phyloP scores from a whole-genome alignment of 2,113 vertebrate genomes.

The Neolamprologus longior region DNA sequence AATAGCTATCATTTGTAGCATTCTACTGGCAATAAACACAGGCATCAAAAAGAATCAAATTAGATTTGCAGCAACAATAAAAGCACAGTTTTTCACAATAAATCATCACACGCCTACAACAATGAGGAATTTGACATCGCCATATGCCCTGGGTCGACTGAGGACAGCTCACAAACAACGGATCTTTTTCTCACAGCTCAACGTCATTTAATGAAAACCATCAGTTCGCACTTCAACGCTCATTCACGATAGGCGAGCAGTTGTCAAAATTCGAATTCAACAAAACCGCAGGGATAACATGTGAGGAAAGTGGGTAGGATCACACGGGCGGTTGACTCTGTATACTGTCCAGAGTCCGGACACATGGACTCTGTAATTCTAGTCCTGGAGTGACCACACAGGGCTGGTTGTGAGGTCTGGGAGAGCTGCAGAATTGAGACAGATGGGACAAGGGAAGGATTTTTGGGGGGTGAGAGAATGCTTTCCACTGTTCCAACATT shows the following conservation, averaged over 20 bases:
- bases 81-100: slow-evolving; percentile 7
- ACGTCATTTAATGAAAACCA: slow-evolving; percentile 6
- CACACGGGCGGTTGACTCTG: slow-evolving; percentile 10
- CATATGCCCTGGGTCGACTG: background rate
- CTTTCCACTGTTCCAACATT: slow-evolving; percentile 52
- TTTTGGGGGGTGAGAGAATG: slow-evolving; percentile 59
- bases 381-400: slow-evolving; percentile 64
- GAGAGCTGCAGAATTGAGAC: slow-evolving; percentile 51
- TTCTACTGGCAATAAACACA: background rate
- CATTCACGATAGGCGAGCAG: background rate
- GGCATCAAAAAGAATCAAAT: background rate
- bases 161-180: slow-evolving; percentile 3
- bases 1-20: slow-evolving; percentile 29
- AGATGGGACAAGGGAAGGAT: slow-evolving; percentile 65
- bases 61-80: slow-evolving; percentile 8
- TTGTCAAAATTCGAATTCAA: background rate
- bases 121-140: background rate
- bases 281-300: slow-evolving; percentile 8
- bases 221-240: background rate
- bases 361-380: slow-evolving; percentile 69
- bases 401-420: slow-evolving; percentile 48
- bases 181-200: background rate
- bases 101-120: slow-evolving; percentile 1
- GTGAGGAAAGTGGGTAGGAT: slow-evolving; percentile 37
- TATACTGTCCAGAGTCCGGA: slow-evolving; percentile 49